Evolutionary conservation across 2,797 vertebrate genomes (phyloP).

Genomic region (Cynopterus sphinx): DNA sequence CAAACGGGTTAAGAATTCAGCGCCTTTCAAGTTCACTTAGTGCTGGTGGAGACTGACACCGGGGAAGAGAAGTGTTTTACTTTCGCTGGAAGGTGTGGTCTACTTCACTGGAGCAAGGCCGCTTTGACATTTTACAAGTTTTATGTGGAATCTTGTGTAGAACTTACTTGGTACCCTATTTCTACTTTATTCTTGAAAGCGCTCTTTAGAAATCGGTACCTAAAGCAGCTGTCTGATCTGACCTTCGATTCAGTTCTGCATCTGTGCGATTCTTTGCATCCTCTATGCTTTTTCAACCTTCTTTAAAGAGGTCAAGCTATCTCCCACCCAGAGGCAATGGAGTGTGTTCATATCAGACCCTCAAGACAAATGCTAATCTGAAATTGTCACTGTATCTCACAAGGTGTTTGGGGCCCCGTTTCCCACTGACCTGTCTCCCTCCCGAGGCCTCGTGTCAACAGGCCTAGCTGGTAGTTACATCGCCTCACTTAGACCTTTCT

Average conservation of each 20-base stretch:
- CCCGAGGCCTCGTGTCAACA: not conserved
- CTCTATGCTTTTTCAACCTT: not conserved
- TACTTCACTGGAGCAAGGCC: not conserved
- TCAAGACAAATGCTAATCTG: constrained; percentile 12
- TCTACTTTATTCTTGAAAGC: constrained; percentile 28
- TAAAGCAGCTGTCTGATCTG: not conserved
- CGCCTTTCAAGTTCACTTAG: not conserved
- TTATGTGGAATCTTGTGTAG: not conserved
- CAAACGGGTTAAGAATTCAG: not conserved
- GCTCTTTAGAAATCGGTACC: not conserved
- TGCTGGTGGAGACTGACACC: not conserved
- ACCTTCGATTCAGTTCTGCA: not conserved
- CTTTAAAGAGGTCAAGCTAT: constrained; percentile 44
- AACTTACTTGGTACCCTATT: not conserved
- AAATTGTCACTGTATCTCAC: not conserved
- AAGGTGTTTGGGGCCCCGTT: not conserved
- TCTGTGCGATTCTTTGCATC: not conserved
- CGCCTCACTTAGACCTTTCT: constrained; percentile 26
- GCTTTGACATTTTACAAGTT: not conserved
- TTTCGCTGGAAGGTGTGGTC: not conserved
- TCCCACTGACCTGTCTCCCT: constrained; percentile 20
- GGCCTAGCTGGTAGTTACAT: not conserved
- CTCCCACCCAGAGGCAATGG: not conserved
- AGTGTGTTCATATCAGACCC: not conserved
- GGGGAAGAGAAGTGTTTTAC: not conserved